Evolutionary conservation across 2,888 invertebrate species (phyloP), one percentile per base, ranked within the genome.

Genomic region (Ceramica pisi): DNA sequence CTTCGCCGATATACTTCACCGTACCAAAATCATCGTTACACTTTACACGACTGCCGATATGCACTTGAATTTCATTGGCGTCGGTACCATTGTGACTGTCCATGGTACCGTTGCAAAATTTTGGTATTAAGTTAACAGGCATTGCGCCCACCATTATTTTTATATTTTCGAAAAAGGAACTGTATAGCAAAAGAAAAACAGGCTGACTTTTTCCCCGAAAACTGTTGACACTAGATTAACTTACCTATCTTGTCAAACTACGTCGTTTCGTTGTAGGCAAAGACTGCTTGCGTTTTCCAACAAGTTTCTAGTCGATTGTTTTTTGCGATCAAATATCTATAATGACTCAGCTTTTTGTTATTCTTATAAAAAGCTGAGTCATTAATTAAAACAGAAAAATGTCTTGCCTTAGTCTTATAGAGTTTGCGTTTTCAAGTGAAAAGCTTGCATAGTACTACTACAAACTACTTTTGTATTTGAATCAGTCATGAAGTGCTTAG

Each of bases 1-100:
- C 97, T 90, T 97, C 96, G 61, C 99, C 99, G 78, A 98, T 97
- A 93, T 97, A 99, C 90, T 97, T 97, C 38, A 98, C 97, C 10
- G 95, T 95, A 79, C 92, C 96, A 85, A 95, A 94, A 89, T 95
- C 93, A 71, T 94, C 92, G 78, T 90, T 92, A 82, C 92, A 92
- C 88, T 94, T 95, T 61, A 96, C 87, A 41, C 96, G 92, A 90
- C 95, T 93, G 61, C 96, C 96, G 78, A 95, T 88, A 94, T 95
- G 87, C 88, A 96, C 92, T 90, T 96, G 90, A 89, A 94, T 88
- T 87, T 95, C 94, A 89, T 92, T 79, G 62, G 93, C 91, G 51
- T 96, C 91, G 89, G 93, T 92, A 92, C 96, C 89, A 94, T 96
- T 94, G 78, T 94, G 92, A 92, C 92, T 93, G 85, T 93, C 94